Percentiles rank a stretch among this genome's conserved stretches.
These are phyloP conservation scores for Meliscaeva auricollis DNA, from an alignment of 2,888 invertebrate genomes.

Conservation along the genomic window DNA sequence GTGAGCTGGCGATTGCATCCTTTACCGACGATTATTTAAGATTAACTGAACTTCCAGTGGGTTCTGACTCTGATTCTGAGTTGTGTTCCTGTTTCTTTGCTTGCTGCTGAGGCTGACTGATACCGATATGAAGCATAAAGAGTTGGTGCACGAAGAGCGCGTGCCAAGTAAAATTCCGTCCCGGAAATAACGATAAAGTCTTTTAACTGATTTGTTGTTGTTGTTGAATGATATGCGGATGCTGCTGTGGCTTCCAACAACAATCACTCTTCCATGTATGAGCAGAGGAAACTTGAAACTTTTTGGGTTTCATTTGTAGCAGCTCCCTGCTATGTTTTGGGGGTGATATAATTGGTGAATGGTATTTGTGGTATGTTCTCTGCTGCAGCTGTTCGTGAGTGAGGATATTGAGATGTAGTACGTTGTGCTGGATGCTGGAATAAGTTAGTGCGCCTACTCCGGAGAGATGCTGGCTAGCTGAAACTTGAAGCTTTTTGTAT, in stretches of 20 bases:
- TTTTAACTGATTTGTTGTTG: slow-evolving; percentile 52
- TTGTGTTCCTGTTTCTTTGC: slow-evolving; percentile 13
- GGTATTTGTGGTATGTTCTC: background rate
- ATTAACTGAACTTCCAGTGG: slow-evolving; percentile 48
- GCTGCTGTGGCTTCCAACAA: slow-evolving; percentile 20
- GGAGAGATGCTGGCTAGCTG: background rate
- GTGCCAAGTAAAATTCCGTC: slow-evolving; percentile 47
- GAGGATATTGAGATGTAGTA: background rate
- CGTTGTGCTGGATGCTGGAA: too few relatives aligned
- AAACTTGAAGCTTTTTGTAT: background rate
- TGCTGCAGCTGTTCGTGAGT: background rate
- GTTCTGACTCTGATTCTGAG: slow-evolving; percentile 11
- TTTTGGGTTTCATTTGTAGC: background rate
- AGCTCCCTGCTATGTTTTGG: background rate
- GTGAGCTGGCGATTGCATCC: slow-evolving; percentile 3
- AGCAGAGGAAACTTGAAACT: background rate
- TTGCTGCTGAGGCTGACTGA: background rate
- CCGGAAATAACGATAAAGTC: slow-evolving; percentile 62
- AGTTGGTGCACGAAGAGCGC: slow-evolving; percentile 43
- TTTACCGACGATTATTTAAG: slow-evolving; percentile 31
- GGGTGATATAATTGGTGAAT: background rate
- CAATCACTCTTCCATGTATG: background rate
- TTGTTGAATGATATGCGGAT: slow-evolving; percentile 60
- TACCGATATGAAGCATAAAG: slow-evolving; percentile 6
- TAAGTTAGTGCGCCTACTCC: slow-evolving; percentile 18